These are phyloP conservation scores for Gambelia wislizenii DNA, from an alignment of 2,797 vertebrate genomes.

Conservation along the genomic window DNA sequence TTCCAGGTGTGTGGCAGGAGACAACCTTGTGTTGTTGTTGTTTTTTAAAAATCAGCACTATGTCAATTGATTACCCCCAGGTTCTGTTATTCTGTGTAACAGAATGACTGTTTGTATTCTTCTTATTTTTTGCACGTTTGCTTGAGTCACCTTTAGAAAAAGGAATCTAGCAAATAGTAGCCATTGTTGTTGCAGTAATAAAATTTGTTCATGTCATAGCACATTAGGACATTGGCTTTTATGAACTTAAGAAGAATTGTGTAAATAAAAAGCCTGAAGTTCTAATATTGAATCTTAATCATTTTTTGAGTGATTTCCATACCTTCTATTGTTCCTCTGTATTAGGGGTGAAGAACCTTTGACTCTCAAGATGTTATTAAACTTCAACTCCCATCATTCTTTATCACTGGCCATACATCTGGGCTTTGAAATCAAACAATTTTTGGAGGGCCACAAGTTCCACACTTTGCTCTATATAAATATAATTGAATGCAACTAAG, in stretches of 20 bases:
- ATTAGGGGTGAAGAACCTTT: not conserved
- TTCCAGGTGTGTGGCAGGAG: no score
- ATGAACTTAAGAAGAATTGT: not conserved
- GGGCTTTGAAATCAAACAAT: not conserved
- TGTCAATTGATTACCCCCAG: no score
- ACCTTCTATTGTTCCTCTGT: not conserved
- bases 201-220: not conserved
- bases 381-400: not conserved
- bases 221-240: not conserved
- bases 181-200: not conserved
- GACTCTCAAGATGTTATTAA: not conserved
- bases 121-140: no score
- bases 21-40: no score
- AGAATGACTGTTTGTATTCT: no score
- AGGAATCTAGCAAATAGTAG: no score
- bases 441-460: not conserved
- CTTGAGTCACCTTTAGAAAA: no score
- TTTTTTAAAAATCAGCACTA: no score
- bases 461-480: not conserved
- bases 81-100: no score
- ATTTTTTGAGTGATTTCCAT: not conserved
- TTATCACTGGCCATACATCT: not conserved
- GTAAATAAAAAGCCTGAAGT: not conserved
- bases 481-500: not conserved
- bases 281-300: not conserved